Percentiles rank a stretch among this genome's conserved stretches.
These are phyloP conservation scores for Caradrina clavipalpis DNA, from an alignment of 2,888 invertebrate genomes.

Conservation along the genomic window DNA sequence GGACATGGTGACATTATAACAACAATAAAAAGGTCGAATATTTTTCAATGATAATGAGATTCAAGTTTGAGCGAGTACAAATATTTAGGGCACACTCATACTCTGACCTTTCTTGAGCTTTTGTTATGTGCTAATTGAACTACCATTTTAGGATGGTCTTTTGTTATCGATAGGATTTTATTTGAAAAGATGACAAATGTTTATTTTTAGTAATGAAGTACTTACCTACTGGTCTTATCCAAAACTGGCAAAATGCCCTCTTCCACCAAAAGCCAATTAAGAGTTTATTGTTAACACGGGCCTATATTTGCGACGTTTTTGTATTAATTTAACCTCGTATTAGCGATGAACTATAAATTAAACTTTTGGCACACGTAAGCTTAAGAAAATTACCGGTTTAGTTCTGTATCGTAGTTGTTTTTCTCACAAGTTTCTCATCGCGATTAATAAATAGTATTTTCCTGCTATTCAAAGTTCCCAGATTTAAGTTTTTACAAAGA, in stretches of 20 bases:
- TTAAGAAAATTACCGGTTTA: background rate
- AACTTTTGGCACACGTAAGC: background rate
- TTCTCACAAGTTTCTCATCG: background rate
- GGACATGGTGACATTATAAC: background rate
- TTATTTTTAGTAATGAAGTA: background rate
- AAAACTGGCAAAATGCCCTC: background rate
- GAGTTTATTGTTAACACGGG: too few relatives aligned
- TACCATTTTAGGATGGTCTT: slow-evolving; percentile 20
- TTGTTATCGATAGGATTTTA: slow-evolving; percentile 18
- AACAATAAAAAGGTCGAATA: slow-evolving; percentile 16
- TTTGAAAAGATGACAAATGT: background rate
- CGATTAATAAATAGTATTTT: slow-evolving; percentile 33
- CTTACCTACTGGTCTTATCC: background rate
- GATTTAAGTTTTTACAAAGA: slow-evolving; percentile 51
- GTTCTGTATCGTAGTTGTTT: background rate
- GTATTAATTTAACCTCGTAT: background rate
- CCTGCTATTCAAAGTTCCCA: slow-evolving; percentile 44
- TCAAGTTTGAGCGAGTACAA: background rate
- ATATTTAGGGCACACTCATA: slow-evolving; percentile 14
- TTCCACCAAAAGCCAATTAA: too few relatives aligned
- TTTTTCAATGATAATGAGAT: slow-evolving; percentile 28
- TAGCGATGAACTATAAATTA: background rate
- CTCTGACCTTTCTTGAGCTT: slow-evolving; percentile 20
- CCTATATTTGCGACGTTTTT: background rate
- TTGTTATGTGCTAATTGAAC: slow-evolving; percentile 22